Base-by-base conservation (phyloP, 92 coral and sea anemone species). In the Zoanthus sociatus region DNA sequence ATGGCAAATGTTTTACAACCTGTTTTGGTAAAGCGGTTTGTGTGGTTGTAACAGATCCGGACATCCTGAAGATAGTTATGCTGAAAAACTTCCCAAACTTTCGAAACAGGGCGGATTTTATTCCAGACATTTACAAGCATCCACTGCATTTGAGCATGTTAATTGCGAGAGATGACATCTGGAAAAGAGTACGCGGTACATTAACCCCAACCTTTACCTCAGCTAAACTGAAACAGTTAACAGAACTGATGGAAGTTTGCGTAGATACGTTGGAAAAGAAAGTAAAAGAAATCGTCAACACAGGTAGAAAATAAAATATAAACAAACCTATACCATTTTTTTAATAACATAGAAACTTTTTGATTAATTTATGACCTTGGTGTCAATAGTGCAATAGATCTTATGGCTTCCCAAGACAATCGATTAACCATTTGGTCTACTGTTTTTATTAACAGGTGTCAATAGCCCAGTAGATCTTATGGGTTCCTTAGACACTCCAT, bases 181-280 rank as follows among this genome's bases (percentile, higher is more conserved):
- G 81, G 81, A 76, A 48, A 18, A 53, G 81, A 20, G 26, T 76
- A n/a, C 81, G 81, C 16, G 46, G 16, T 55, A 76, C 81, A 32
- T 54, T 76, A 21, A 76, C 63, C 30, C 81, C 81, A 76, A 76
- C 81, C n/a, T 76, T 37, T 37, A 37, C 42, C 42, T 37, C 42
- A 37, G 42, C 42, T 37, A 37, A 37, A 37, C 42, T 37, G 42
- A 76, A 76, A 53, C 64, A 50, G 63, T 51, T 76, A 31, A 26
- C 42, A 26, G 44, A 76, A 12, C 44, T 76, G 61, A 76, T 76
- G 81, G 81, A 76, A 31, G 81, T 13, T 30, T 54, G 61, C 66
- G 67, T 31, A 14, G 81, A 76, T 53, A 76, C 81, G 46, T 31
- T 76, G 63, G 64, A 76, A 31, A 76, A 76, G 37, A 76, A 76